Evolutionary conservation across 2,888 invertebrate genomes (phyloP).

Genomic region (Drosophila macrothrix): DNA sequence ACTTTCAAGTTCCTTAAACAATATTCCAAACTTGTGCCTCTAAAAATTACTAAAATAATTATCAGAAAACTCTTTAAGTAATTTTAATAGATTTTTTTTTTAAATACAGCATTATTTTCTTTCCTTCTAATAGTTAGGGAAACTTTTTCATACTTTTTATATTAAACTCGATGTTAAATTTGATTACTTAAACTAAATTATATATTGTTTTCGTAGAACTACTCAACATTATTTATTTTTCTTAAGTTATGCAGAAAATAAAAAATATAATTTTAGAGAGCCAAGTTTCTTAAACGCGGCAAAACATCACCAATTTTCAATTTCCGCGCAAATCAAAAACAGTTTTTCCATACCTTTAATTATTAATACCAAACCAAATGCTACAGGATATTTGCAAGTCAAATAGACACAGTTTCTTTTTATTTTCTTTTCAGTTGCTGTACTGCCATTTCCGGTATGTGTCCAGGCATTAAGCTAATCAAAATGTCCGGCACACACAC

Average conservation of each 20-base stretch:
- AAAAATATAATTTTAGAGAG: background rate
- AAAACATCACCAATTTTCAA: background rate
- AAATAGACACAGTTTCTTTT: conserved; percentile 23
- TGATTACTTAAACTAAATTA: background rate
- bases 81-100: too few relatives aligned
- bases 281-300: background rate
- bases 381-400: conserved; percentile 50
- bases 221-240: background rate
- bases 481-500: conserved; percentile 73
- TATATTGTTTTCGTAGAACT: background rate
- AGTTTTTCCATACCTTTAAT: background rate
- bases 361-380: background rate
- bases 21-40: too few relatives aligned
- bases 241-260: background rate
- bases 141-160: background rate
- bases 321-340: background rate
- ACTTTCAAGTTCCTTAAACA: too few relatives aligned
- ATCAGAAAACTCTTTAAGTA: background rate
- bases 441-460: conserved; percentile 65
- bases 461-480: conserved; percentile 73
- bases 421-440: conserved; percentile 27
- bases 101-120: background rate
- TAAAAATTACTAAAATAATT: background rate
- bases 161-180: background rate
- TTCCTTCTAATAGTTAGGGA: background rate